Evolutionary conservation across 37 sponge, comb jelly and placozoan genomes (phyloP).

Genomic region (Tethya wilhelma): DNA sequence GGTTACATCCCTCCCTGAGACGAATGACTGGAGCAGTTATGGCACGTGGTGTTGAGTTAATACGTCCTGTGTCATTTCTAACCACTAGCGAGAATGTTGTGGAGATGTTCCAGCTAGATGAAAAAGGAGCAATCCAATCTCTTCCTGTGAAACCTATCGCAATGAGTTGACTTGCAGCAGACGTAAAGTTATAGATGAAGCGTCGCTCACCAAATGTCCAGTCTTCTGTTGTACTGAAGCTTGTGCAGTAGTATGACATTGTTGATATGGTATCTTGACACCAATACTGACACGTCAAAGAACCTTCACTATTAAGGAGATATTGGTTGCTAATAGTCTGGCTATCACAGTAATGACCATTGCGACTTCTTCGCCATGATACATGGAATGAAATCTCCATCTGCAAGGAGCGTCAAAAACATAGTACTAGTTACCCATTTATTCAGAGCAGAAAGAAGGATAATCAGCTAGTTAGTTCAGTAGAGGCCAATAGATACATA

Average conservation of each 20-base stretch:
- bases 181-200: neutral
- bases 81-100: conserved; percentile 11
- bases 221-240: conserved; percentile 44
- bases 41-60: conserved; percentile 56
- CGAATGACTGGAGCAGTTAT: conserved; percentile 43
- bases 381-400: conserved; percentile 4
- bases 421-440: neutral
- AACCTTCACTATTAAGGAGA: neutral
- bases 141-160: conserved; percentile 22
- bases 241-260: conserved; percentile 40
- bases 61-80: conserved; percentile 47
- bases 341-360: neutral
- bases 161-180: neutral
- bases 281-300: conserved; percentile 6
- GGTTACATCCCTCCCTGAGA: conserved; percentile 53
- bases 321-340: neutral
- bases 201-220: conserved; percentile 47
- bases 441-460: neutral
- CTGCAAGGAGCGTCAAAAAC: neutral
- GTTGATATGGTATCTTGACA: conserved; percentile 29
- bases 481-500: no score
- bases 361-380: neutral
- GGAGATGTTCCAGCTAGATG: conserved; percentile 30
- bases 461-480: no score
- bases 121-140: conserved; percentile 17